Conservation (phyloP, 2,113 vertebrate genomes). For the Holacanthus passer region DNA sequence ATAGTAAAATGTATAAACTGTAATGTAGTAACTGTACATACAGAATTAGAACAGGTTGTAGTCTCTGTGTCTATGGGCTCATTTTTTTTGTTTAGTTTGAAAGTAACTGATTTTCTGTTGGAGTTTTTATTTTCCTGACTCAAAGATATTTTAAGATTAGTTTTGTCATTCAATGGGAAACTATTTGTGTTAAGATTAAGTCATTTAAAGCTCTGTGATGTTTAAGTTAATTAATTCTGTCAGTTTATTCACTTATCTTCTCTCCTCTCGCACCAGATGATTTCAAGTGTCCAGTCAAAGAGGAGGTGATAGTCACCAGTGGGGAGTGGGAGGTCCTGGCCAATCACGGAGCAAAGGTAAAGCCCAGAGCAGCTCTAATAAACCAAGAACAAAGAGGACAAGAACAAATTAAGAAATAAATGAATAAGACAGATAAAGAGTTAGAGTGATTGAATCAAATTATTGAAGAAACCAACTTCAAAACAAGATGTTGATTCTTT, state of each 20-base stretch:
- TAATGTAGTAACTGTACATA: no score
- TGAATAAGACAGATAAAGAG: not conserved
- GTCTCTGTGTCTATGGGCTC: no score
- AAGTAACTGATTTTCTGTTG: no score
- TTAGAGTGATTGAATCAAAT: not conserved
- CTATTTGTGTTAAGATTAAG: not conserved
- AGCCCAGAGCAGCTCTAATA: not conserved
- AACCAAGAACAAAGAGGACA: no score
- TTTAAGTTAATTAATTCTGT: not conserved
- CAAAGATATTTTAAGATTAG: not conserved
- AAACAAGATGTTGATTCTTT: not conserved
- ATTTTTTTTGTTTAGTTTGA: no score
- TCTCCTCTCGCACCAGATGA: constrained; percentile 82
- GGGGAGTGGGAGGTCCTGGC: constrained; percentile 96
- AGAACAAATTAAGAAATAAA: not conserved
- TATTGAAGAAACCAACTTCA: not conserved
- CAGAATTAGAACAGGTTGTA: no score
- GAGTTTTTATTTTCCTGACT: no score
- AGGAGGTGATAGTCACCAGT: constrained; percentile 90
- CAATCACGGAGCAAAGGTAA: constrained; percentile 93
- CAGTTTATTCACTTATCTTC: not conserved
- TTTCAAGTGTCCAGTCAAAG: constrained; percentile 92
- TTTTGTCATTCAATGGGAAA: not conserved
- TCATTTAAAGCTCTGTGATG: not conserved
- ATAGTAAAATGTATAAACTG: no score